Evolutionary conservation across 23 tunicate species (phyloP).

Genomic region (Ascidia mentula): DNA sequence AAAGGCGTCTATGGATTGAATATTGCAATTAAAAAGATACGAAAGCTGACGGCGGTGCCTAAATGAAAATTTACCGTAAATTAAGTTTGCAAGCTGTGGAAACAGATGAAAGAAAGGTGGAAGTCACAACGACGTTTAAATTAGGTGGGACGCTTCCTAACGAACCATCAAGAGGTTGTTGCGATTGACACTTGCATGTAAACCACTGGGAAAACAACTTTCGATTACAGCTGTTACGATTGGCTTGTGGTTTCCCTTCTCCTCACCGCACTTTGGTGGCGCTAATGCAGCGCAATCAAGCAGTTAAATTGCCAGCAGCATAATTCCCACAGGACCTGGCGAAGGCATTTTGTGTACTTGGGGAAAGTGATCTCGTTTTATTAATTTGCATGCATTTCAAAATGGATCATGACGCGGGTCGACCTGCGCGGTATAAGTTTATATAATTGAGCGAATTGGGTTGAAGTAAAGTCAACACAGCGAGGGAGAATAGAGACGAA

Average conservation of each 20-base stretch:
- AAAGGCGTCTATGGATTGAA: too few species aligned
- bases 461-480: not conserved
- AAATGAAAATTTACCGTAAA: too few species aligned
- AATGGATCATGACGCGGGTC: not conserved
- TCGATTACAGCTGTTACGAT: constrained; percentile 2
- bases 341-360: not conserved
- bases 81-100: too few species aligned
- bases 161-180: not conserved
- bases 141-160: not conserved
- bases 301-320: constrained; percentile 8
- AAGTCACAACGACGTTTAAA: not conserved
- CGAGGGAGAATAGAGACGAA: not conserved
- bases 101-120: not conserved
- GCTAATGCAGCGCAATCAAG: not conserved
- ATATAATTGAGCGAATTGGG: not conserved
- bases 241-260: not conserved
- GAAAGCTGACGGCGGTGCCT: too few species aligned
- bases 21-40: too few species aligned
- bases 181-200: not conserved
- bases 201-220: not conserved
- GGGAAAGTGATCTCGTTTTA: constrained; percentile 5
- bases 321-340: not conserved
- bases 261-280: not conserved
- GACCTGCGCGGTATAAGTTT: not conserved
- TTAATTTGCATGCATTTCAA: constrained; percentile 2